phyloP scores from a whole-genome alignment of 1,140 invertebrate species.

The Brachionus paranguensis region DNA sequence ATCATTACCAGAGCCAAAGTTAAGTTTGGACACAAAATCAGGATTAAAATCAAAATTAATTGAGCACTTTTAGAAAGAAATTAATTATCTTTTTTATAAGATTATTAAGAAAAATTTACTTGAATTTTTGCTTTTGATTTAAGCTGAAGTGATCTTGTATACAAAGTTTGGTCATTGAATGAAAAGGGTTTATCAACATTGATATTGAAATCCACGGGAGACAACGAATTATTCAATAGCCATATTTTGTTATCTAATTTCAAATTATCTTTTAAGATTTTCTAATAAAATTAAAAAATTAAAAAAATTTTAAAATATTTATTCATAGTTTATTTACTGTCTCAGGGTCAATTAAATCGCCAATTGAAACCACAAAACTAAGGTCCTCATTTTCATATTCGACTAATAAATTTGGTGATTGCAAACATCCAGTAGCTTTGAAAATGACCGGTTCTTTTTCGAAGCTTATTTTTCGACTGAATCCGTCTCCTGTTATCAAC shows the following conservation, averaged over 20 bases:
- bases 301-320: neutral
- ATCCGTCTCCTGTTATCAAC: neutral
- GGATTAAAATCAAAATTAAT: neutral
- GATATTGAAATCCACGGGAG: neutral
- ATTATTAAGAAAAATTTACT: neutral
- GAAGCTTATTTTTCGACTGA: neutral
- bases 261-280: neutral
- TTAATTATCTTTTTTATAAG: neutral
- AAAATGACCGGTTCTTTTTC: slow-evolving; percentile 15
- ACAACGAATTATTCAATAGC: neutral
- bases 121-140: slow-evolving; percentile 2
- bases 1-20: neutral
- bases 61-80: neutral
- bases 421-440: slow-evolving; percentile 2
- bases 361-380: neutral
- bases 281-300: neutral
- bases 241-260: neutral
- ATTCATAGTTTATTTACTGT: neutral
- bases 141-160: neutral
- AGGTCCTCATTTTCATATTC: slow-evolving; percentile 35
- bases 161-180: neutral
- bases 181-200: neutral
- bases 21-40: neutral
- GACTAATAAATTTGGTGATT: neutral
- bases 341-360: neutral